Base-by-base conservation (phyloP, 1,140 invertebrate species). In the Drosophila prosaltans region DNA sequence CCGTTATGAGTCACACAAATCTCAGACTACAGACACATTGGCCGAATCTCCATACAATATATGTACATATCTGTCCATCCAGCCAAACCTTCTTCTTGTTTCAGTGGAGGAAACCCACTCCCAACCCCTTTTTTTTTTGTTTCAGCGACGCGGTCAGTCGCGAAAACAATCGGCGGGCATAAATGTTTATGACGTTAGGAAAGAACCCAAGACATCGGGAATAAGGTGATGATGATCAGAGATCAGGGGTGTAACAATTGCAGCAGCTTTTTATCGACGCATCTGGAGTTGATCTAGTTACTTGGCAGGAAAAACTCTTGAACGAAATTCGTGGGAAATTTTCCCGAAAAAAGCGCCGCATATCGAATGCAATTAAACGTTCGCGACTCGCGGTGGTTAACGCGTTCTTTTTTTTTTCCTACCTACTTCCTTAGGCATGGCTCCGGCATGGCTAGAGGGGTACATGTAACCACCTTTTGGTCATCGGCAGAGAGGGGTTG, bases 1-100 rank as follows among this genome's bases (percentile, higher is more conserved):
- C 80, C 80, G 83, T 88, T 88, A 89, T 88, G 83, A 88, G 84
- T 88, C 83, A 89, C 83, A 88, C 84, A 88, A 88, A 88, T 88
- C 84, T 89, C 83, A 80, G 69, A 66, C 16, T 86, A 79, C 16
- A 16, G 16, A 16, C 16, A 16, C 82, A 71, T 45, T 26, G 24
- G 26, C 24, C 24, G 66, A 66, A 61, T 62, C 54, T n/a, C 1
- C 48, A 30, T 11, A 65, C n/a, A 6, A 7, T 16, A 7, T 5
- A 36, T 36, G 51, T 41, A 69, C 65, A 61, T 72, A 64, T 54
- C 65, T 51, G 70, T 48, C 66, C 54, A 77, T 70, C 45, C 8
- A 21, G 16, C 10, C n/a, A 6, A 2, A 10, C 45, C 45, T 69
- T 51, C 51, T 43, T 55, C 30, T 63, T 16, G 16, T 16, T 67